These are phyloP conservation scores for Steinernema hermaphroditum DNA, from an alignment of 2,888 invertebrate species.

Conservation along the genomic window DNA sequence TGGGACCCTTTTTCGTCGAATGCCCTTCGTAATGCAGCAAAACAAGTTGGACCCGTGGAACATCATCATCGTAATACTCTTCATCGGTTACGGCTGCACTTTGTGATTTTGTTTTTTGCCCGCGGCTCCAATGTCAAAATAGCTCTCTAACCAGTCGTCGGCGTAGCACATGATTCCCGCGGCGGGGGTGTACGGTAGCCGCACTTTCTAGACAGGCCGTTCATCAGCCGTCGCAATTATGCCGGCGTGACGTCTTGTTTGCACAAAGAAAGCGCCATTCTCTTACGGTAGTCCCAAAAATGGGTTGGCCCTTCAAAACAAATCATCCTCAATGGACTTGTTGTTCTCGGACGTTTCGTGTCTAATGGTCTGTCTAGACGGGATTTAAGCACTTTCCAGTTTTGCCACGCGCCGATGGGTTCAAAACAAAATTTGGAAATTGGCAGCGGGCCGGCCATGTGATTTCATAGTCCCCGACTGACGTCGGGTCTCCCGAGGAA, in stretches of 20 bases:
- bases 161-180: background rate
- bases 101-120: background rate
- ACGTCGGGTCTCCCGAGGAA: no score
- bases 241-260: background rate
- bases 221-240: background rate
- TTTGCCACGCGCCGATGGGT: background rate
- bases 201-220: background rate
- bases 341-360: background rate
- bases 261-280: background rate
- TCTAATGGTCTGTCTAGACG: background rate
- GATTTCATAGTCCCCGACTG: background rate
- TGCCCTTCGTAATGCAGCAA: background rate
- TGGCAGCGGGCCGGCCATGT: background rate
- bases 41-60: conserved; percentile 5
- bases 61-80: background rate
- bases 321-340: background rate
- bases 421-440: background rate
- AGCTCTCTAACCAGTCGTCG: background rate
- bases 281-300: background rate
- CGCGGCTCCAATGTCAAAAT: background rate
- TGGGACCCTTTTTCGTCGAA: no score
- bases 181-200: background rate
- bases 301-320: background rate
- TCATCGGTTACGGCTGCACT: background rate
- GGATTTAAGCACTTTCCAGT: background rate